Base-by-base conservation (phyloP, 2,888 invertebrate species). In the Nebria salina region DNA sequence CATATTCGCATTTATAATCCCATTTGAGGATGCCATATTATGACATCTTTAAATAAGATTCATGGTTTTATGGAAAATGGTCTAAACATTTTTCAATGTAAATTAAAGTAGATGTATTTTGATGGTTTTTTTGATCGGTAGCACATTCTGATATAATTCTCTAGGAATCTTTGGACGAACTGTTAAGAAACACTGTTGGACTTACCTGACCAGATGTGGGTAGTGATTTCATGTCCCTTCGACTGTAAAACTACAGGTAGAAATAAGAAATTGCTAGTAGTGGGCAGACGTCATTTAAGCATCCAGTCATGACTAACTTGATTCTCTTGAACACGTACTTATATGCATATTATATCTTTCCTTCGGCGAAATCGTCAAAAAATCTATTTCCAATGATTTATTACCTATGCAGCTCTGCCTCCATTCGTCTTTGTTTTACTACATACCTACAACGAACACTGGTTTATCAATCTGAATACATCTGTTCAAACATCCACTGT, bases 201-300 rank as follows among this genome's bases (percentile, higher is more conserved):
- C 70, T 70, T 70, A 70, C 70, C 70, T 70, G 70, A 7, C 34
- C 25, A 26, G 70, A 25, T 70, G 70, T 70, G 26, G 70, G 70
- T 8, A 70, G 70, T 34, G 34, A 70, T 70, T 70, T 70, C 70
- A 70, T 70, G 70, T 70, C 20, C 70, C 70, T 66, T 66, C 25
- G 11, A 26, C 11, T 26, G 34, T 25, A 70, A 70, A 70, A 70
- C 70, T 70, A 26, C 70, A 70, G 70, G 54, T 54, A 54, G 4
- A 54, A 54, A 54, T 54, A 54, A 11, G 70, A 70, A 70, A 70
- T 34, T 70, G 26, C 26, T 11, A 8, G 54, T 54, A 7, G 70
- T 70, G 70, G 70, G 70, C 20, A 70, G 70, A 70, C 70, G 25
- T 25, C 34, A 34, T 20, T 54, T 54, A 54, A 54, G 11, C 8